These are phyloP conservation scores for Pollimyrus isidori DNA, from an alignment of 2,113 vertebrate genomes.

Conservation along the genomic window DNA sequence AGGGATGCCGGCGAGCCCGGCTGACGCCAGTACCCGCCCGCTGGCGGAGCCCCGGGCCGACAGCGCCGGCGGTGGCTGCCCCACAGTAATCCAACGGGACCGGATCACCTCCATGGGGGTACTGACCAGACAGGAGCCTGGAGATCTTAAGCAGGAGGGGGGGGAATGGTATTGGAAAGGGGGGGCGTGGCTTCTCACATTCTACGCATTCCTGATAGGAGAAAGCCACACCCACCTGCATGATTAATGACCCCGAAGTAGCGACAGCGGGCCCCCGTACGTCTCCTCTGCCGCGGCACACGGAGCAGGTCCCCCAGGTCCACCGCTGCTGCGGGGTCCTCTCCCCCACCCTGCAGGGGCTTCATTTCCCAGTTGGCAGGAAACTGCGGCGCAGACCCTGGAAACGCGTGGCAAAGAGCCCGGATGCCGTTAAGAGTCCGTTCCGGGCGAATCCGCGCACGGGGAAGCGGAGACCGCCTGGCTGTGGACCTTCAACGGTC, in stretches of 20 bases:
- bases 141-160: background rate
- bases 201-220: background rate
- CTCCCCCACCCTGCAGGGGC: background rate
- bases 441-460: background rate
- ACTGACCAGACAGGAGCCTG: background rate
- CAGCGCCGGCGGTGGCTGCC: background rate
- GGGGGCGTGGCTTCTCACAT: background rate
- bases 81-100: background rate
- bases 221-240: background rate
- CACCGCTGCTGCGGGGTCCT: background rate
- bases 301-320: background rate
- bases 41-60: slow-evolving; percentile 29
- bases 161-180: background rate
- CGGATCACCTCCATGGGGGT: background rate
- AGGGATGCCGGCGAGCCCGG: slow-evolving; percentile 39
- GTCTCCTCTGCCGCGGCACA: background rate
- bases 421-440: background rate
- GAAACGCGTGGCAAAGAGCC: background rate
- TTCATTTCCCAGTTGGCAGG: background rate
- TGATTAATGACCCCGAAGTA: background rate
- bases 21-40: slow-evolving; percentile 45
- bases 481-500: slow-evolving; percentile 28
- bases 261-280: background rate
- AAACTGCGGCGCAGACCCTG: background rate
- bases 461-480: background rate